These are phyloP conservation scores for Microtus pennsylvanicus DNA, from an alignment of 2,113 vertebrate species.

Conservation along the genomic window DNA sequence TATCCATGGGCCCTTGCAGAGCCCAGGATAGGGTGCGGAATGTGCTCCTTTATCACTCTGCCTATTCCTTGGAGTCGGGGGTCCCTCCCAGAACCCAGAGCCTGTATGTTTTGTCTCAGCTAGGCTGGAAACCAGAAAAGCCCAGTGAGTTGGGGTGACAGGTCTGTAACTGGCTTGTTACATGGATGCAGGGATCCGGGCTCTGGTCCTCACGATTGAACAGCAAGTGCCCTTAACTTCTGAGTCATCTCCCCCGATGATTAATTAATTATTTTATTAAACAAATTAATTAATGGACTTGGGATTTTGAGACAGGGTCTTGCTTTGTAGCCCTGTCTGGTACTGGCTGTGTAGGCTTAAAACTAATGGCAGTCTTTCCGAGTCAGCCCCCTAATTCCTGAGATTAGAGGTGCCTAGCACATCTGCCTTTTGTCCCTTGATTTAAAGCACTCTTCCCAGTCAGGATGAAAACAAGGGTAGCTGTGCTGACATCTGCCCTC, in stretches of 20 bases:
- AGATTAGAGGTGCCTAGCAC: background rate
- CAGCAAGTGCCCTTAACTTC: background rate
- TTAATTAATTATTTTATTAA: background rate
- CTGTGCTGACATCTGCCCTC: background rate
- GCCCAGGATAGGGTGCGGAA: background rate
- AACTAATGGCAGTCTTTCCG: background rate
- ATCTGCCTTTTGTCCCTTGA: background rate
- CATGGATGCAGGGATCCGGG: fast-evolving
- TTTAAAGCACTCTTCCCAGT: background rate
- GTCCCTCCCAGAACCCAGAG: background rate
- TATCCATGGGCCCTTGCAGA: background rate
- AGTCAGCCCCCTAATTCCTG: background rate
- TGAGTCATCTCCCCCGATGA: background rate
- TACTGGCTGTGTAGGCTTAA: background rate
- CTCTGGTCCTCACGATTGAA: background rate
- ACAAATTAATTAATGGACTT: too few relatives aligned
- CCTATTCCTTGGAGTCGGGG: background rate
- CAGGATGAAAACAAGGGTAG: background rate
- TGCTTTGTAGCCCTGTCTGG: background rate
- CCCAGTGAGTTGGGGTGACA: background rate
- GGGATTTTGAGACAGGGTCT: background rate
- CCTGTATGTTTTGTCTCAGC: background rate
- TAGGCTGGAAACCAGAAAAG: background rate
- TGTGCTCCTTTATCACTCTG: background rate
- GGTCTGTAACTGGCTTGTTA: background rate